These are phyloP conservation scores for Chondrosia reniformis DNA, from an alignment of 37 sponge, comb jelly and placozoan species.

Conservation along the genomic window DNA sequence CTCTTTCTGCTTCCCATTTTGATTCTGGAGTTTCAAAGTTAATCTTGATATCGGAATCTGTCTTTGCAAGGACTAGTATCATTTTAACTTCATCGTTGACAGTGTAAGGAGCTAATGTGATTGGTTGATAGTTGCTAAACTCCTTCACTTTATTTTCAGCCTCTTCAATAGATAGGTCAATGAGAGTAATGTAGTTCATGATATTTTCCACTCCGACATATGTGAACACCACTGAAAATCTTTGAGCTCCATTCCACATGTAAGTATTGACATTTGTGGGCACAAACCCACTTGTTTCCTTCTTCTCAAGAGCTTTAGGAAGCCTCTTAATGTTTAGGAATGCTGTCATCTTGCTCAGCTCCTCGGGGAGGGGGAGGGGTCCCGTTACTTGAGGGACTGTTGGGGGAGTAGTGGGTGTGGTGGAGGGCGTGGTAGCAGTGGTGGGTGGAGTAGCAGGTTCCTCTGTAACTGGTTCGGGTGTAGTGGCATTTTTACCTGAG, in stretches of 20 bases:
- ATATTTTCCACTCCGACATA: background rate
- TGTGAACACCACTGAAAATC: constrained; percentile 1
- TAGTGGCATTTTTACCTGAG: too few relatives aligned
- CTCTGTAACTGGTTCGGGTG: too few relatives aligned
- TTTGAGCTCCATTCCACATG: background rate
- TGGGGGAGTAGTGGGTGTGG: background rate
- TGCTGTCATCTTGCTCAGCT: background rate
- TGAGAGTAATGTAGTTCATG: background rate
- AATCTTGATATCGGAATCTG: background rate
- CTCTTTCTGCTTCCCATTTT: background rate
- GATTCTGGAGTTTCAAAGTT: background rate
- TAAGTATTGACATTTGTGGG: constrained; percentile 10
- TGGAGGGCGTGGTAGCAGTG: background rate
- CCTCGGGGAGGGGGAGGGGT: background rate
- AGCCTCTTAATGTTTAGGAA: background rate
- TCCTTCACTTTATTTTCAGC: background rate
- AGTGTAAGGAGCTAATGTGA: background rate
- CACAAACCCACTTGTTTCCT: background rate
- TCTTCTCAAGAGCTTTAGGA: background rate
- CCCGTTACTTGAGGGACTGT: background rate
- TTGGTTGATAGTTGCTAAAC: background rate
- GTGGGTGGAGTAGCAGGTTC: constrained; percentile 2
- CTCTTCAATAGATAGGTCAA: background rate
- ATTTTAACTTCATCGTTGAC: background rate
- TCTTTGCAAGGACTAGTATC: background rate